These are phyloP conservation scores for Ceramica pisi DNA, from an alignment of 2,888 invertebrate species.

Conservation along the genomic window DNA sequence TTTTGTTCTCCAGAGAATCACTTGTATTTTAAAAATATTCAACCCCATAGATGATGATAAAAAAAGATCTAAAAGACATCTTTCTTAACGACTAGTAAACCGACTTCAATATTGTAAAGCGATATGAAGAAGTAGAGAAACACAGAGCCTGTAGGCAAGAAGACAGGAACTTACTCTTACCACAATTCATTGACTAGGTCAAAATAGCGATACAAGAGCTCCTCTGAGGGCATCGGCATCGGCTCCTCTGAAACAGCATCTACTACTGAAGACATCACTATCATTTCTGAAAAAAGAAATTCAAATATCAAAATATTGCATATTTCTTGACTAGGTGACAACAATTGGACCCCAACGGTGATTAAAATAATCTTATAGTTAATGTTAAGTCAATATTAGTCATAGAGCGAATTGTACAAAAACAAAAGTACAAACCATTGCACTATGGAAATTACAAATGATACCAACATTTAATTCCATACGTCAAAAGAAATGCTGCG, in stretches of 20 bases:
- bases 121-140: conserved; percentile 47
- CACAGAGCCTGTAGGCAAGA: conserved; percentile 56
- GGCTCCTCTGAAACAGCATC: conserved; percentile 77
- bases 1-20: not conserved
- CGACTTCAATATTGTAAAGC: conserved; percentile 38
- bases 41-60: not conserved
- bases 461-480: not conserved
- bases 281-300: conserved; percentile 83
- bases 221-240: conserved; percentile 80
- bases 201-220: conserved; percentile 82
- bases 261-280: conserved; percentile 85
- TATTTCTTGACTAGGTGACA: not conserved
- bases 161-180: conserved; percentile 76
- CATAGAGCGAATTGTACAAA: not conserved
- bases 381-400: not conserved
- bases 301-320: conserved; percentile 28
- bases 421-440: conserved; percentile 15
- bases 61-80: conserved; percentile 1
- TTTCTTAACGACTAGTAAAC: not conserved
- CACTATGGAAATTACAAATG: not conserved
- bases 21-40: conserved; percentile 4
- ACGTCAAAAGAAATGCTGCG: not conserved
- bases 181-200: conserved; percentile 83
- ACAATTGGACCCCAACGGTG: not conserved
- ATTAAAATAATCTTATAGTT: not conserved